Base-by-base conservation (phyloP, 2,113 vertebrate species). In the Ifrita kowaldi region DNA sequence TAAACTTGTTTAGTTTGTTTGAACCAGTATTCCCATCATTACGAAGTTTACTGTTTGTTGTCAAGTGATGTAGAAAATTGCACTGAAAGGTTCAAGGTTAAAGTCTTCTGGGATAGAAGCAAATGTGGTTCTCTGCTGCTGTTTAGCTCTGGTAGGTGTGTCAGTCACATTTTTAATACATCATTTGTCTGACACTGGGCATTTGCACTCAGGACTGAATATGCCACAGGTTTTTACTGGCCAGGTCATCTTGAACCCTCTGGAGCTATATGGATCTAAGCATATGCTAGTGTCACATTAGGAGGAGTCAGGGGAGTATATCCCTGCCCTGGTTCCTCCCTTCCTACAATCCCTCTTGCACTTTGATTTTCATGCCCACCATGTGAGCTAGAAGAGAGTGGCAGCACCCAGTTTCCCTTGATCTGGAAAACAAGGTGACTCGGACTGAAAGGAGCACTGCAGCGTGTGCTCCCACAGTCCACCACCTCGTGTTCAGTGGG, bases 1-100 rank as follows among this genome's bases (percentile, higher is more conserved):
- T 92, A 18, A 60, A 37, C 33, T 60, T 44, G 22, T 26, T 84
- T 95, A 82, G 47, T 82, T 96, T 90, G 67, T 91, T 97, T 96
- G 26, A 42, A 22, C 27, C n/a, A 52, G 18, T 82, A 37, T 93
- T 64, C 71, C 69, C 33, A 8, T 52, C 16, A 26, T 80, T 82
- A 49, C 33, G 28, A 90, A 85, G 35, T 35, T 49, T 62, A 11
- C 12, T 57, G 10, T 41, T 84, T 41, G 24, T n/a, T 56, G 16
- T 83, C 37, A 64, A 10, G 32, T 16, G 9, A 20, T 42, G 55
- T 7, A 30, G 46, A 78, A 50, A 49, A 24, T 78, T n/a, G 8
- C 0, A 1, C 39, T 55, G 60, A 37, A 35, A 47, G 1, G 20
- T 46, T 79, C 32, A n/a, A 71, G 47, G 35, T 21, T 44, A 68